Evolutionary conservation across 35 echinoderm and acorn worm species (phyloP), one percentile per base, ranked within the genome.

Genomic region (Apostichopus parvimensis): DNA sequence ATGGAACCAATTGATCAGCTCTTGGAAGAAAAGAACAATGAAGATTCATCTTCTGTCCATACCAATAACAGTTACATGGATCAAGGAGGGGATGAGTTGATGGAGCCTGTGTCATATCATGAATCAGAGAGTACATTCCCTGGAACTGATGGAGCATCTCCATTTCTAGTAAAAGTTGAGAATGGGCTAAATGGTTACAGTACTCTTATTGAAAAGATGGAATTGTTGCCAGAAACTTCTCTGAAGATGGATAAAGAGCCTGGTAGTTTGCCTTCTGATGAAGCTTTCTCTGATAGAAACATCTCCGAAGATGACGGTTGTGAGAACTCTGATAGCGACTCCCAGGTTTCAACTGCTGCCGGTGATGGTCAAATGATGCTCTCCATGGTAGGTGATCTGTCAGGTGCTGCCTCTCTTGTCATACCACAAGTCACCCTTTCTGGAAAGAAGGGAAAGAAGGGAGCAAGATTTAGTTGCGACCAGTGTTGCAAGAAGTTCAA

Each of bases 401-500:
- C 61, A 7, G 21, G 64, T 28, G 57, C 86, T 53, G 6, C 86
- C 61, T 88, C 86, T 1, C 24, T 88, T 15, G 68, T 66, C n/a
- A 77, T 89, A 66, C 84, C 92, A 53, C 71, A 57, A 8, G 61
- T 89, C n/a, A 66, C 75, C 15, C 76, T 93, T 55, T 79, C 75
- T 7, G 12, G 45, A 6, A 73, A 12, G 62, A 98, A 98, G 68
- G 94, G 92, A 15, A 95, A 93, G 24, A 95, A 92, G 53, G 68
- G 90, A 23, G 92, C 94, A 11, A 90, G 90, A 64, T 92, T 95
- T 78, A 92, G 70, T 45, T 99, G 97, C 57, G 91, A 90, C 78
- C 91, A 94, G 61, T 99, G 97, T 82, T 94, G 93, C 75, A 99
- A 99, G 62, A 92, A 89, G 56, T 99, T 99, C 76, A 99, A 99